These are phyloP conservation scores for Malthinus flaveolus DNA, from an alignment of 2,888 invertebrate genomes.

Conservation along the genomic window DNA sequence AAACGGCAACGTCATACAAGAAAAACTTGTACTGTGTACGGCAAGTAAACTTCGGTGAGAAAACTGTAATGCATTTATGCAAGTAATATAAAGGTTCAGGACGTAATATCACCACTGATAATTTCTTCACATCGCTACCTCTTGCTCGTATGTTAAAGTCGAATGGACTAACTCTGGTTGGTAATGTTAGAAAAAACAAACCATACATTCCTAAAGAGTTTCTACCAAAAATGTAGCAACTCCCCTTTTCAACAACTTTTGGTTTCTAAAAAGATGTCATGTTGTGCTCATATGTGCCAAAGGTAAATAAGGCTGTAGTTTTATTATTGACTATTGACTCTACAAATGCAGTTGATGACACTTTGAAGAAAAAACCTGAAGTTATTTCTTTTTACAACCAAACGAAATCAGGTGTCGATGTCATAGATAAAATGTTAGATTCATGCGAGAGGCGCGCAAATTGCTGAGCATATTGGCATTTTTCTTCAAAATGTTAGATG, in stretches of 20 bases:
- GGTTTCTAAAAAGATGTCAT: no score
- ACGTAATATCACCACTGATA: conserved; percentile 16
- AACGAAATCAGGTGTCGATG: not conserved
- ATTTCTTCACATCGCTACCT: conserved; percentile 9
- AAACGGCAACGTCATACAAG: no score
- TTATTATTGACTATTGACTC: not conserved
- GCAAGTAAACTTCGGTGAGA: not conserved
- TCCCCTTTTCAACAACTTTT: not conserved
- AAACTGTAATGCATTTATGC: not conserved
- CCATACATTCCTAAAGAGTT: conserved; percentile 7
- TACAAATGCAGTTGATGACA: not conserved
- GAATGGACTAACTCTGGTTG: not conserved
- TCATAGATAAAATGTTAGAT: not conserved
- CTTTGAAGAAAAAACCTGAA: not conserved
- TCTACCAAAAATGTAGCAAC: not conserved
- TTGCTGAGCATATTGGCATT: no score
- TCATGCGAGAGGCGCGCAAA: no score
- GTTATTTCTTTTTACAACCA: not conserved
- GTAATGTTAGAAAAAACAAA: conserved; percentile 3
- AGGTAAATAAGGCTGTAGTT: not conserved
- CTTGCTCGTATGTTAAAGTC: not conserved
- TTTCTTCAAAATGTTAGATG: no score
- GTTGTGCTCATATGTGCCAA: not conserved
- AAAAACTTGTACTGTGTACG: not conserved
- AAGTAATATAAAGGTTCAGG: conserved; percentile 1